Evolutionary conservation across 1,140 invertebrate genomes (phyloP).

Genomic region (Temnothorax curvispinosus): DNA sequence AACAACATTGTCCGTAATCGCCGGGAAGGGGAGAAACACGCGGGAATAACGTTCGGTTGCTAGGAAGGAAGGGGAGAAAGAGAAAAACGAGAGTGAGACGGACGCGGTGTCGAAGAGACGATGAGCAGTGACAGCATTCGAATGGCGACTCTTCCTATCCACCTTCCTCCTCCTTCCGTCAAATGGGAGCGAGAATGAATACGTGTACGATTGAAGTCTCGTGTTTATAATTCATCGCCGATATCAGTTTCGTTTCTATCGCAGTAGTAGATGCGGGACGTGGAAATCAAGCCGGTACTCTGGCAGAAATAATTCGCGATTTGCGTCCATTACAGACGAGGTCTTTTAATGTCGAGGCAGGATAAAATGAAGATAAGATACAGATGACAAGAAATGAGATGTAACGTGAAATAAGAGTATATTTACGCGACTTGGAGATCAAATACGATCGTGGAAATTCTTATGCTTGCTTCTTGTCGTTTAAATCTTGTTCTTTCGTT

Average conservation of each 20-base stretch:
- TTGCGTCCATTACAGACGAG: not conserved
- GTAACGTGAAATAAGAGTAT: not conserved
- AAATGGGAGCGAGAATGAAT: slow-evolving; percentile 15
- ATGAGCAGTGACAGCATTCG: slow-evolving; percentile 7
- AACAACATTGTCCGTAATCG: slow-evolving; percentile 49
- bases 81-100: not conserved
- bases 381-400: slow-evolving; percentile 13
- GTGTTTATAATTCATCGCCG: not conserved
- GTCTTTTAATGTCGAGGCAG: not conserved
- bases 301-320: not conserved
- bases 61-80: slow-evolving; percentile 5
- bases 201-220: slow-evolving; percentile 10
- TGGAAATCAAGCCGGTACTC: not conserved
- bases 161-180: not conserved
- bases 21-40: not conserved
- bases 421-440: not conserved
- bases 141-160: not conserved
- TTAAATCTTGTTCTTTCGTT: not conserved
- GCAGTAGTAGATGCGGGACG: not conserved
- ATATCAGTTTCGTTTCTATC: not conserved
- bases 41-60: not conserved
- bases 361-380: slow-evolving; percentile 1
- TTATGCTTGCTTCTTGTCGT: slow-evolving; percentile 10
- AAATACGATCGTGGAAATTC: not conserved
- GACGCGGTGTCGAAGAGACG: slow-evolving; percentile 4